Percentiles rank a stretch among this genome's conserved stretches.
Evolutionary conservation across 2,113 vertebrate genomes (phyloP).

Genomic region (Tapirus terrestris): DNA sequence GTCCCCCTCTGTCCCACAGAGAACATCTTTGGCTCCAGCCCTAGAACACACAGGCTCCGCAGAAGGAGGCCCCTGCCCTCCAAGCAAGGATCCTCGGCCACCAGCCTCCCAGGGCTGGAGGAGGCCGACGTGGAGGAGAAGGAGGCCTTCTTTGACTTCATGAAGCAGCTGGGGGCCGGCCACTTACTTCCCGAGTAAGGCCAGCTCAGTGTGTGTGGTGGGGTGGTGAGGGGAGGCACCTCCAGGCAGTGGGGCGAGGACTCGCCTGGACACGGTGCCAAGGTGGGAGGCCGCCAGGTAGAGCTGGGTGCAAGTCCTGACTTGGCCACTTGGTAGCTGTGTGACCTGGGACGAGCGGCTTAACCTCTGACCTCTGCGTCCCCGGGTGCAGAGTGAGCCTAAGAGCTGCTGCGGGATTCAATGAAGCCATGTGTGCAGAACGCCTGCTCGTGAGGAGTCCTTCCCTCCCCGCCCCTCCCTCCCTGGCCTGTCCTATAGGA

Average conservation of each 20-base stretch:
- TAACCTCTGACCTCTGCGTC: background rate
- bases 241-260: rapidly evolving
- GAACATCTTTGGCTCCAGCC: conserved; percentile 76
- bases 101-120: background rate
- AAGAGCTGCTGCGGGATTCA: background rate
- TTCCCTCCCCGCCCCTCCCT: background rate
- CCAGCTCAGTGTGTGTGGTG: rapidly evolving
- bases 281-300: rapidly evolving
- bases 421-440: background rate
- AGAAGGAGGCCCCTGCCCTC: conserved; percentile 61
- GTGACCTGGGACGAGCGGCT: background rate
- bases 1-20: background rate
- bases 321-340: background rate
- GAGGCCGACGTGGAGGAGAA: conserved; percentile 71
- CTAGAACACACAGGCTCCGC: conserved; percentile 26
- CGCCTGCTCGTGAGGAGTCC: background rate
- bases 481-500: background rate
- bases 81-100: background rate
- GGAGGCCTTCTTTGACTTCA: conserved; percentile 80
- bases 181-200: conserved; percentile 83
- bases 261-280: background rate
- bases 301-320: background rate
- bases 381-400: background rate
- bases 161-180: conserved; percentile 82
- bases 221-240: no score